Base-by-base conservation (phyloP, 2,888 invertebrate species). In the Desoria tigrina region DNA sequence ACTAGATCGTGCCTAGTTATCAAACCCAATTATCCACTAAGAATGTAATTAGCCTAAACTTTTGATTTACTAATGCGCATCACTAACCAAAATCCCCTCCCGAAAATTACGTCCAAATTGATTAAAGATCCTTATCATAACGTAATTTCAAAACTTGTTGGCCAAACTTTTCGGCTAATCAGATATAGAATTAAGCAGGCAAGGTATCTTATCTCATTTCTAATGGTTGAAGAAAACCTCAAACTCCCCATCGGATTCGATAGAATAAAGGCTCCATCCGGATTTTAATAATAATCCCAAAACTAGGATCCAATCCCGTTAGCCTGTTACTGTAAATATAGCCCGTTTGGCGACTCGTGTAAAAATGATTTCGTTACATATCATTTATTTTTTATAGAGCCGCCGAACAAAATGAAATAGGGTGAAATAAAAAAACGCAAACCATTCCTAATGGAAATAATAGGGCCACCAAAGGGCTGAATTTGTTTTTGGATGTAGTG, bases 401-500 rank as follows among this genome's bases (percentile, higher is more conserved):
- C 24, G 26, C 11, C 51, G 4, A 24, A 51, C 51, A 51, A 51
- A 51, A 51, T 51, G 51, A 51, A 51, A 51, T 51, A 24, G 51
- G 51, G 51, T 51, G 51, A 51, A 16, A 51, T 51, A 26, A 51
- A 26, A 45, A 51, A 26, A 51, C 3, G 37, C 6, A 23, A n/a
- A 11, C 42, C 6, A 32, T 37, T 42, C 42, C n/a, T 57, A 57
- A 57, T 57, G 57, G 57, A 57, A 57, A 59, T 49, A 59, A 59
- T 49, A 28, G 59, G 45, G 50, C 50, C 59, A 59, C 50, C 50
- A 49, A 49, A 59, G 50, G 59, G 24, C 59, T 27, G 49, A 45
- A 49, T 59, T 45, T 42, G 45, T 49, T 59, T 59, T 28, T 18
- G 28, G 45, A 39, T 26, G 57, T 39, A 42, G 57, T 42, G 14